Conservation (phyloP, 2,113 vertebrate species). For the Pachycephala philippinensis region DNA sequence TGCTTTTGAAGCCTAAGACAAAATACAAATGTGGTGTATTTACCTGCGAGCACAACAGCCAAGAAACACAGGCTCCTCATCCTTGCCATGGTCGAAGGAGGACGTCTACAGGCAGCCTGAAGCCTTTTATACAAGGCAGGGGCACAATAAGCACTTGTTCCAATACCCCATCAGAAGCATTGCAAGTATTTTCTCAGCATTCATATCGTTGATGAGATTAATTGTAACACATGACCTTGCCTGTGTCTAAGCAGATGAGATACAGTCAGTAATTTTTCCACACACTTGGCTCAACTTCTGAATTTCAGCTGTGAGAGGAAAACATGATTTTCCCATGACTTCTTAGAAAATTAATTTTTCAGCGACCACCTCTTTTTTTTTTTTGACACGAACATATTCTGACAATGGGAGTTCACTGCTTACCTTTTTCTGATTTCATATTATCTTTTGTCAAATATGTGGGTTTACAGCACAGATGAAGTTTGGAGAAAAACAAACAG, state of each 20-base stretch:
- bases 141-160: neutral
- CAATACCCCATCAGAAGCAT: neutral
- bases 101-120: neutral
- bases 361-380: neutral
- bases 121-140: constrained; percentile 3
- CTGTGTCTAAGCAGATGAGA: neutral
- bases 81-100: neutral
- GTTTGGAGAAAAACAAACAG: neutral
- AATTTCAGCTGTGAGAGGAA: neutral
- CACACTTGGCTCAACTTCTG: neutral
- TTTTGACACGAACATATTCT: neutral
- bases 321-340: neutral
- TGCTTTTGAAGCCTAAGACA: neutral
- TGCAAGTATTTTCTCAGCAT: neutral
- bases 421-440: neutral
- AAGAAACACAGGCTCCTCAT: neutral
- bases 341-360: neutral
- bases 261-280: neutral
- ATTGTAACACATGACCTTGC: neutral
- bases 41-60: constrained; percentile 13
- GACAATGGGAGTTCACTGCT: neutral
- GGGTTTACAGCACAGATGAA: neutral
- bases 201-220: neutral
- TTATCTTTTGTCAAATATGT: neutral
- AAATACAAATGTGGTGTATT: neutral